A percentile compares a stretch with the other conserved stretches of the same genome.
Conservation (phyloP, 2,797 vertebrate species). For the Zalophus californianus region DNA sequence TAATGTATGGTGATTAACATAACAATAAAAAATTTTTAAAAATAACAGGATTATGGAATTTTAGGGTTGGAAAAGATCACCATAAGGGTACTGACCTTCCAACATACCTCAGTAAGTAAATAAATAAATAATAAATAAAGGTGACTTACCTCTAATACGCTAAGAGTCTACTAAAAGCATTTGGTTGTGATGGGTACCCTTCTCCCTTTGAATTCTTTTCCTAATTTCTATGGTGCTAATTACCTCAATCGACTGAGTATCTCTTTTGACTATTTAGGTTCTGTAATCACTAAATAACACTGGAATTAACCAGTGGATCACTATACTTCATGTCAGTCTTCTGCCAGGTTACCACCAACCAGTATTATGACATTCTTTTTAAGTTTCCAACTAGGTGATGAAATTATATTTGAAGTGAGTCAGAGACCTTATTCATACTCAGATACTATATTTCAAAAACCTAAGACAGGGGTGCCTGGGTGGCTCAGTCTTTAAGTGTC, state of each 20-base stretch:
- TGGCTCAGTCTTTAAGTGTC: no score
- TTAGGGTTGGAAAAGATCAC: neutral
- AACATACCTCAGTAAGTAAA: no score
- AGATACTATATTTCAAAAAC: conserved; percentile 18
- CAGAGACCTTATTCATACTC: neutral
- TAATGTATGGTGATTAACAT: no score
- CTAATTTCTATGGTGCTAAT: neutral
- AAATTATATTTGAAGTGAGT: neutral
- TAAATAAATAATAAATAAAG: neutral
- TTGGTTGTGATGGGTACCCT: neutral
- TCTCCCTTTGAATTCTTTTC: conserved; percentile 5
- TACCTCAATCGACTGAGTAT: neutral
- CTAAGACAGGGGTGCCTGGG: neutral
- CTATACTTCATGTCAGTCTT: neutral
- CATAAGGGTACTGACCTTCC: neutral
- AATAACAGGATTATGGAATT: neutral
- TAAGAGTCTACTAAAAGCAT: neutral
- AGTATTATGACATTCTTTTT: neutral
- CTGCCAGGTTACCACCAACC: neutral
- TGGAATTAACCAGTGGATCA: neutral
- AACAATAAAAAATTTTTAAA: neutral
- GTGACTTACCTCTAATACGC: neutral
- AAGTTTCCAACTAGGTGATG: neutral
- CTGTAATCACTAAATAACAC: neutral
- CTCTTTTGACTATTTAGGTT: neutral